These are phyloP conservation scores for Drepanosiphum platanoidis DNA, from an alignment of 2,888 invertebrate species.

Conservation along the genomic window DNA sequence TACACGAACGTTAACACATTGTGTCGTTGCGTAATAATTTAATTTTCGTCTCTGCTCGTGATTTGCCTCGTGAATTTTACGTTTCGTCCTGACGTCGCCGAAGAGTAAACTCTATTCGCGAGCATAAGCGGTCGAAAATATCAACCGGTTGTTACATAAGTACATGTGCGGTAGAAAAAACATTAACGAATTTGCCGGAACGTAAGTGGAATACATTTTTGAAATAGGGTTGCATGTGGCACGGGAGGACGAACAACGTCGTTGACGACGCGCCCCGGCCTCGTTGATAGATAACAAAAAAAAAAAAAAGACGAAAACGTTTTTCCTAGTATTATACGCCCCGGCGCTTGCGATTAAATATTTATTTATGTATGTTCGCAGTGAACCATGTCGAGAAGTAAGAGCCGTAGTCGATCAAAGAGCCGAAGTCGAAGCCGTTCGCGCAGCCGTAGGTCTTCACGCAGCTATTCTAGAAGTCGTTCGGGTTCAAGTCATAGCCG, in stretches of 20 bases:
- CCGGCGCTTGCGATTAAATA: neutral
- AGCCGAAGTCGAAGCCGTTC: slow-evolving; percentile 63
- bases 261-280: no score
- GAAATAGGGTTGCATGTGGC: neutral
- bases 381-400: slow-evolving; percentile 58
- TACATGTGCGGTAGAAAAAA: slow-evolving; percentile 54
- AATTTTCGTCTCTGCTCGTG: neutral
- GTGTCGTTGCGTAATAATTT: neutral
- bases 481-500: slow-evolving; percentile 60
- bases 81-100: neutral
- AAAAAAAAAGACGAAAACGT: neutral
- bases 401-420: slow-evolving; percentile 63
- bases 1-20: neutral
- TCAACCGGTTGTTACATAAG: neutral
- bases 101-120: neutral
- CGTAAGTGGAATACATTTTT: slow-evolving; percentile 25
- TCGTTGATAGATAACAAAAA: neutral
- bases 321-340: neutral
- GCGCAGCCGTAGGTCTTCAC: slow-evolving; percentile 56
- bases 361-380: neutral
- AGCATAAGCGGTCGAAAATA: neutral
- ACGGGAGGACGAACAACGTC: no score
- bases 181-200: slow-evolving; percentile 1
- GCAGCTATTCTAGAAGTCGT: slow-evolving; percentile 61
- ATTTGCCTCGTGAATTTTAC: neutral